These are phyloP conservation scores for Theonella swinhoei DNA, from an alignment of 37 sponge, comb jelly and placozoan genomes.

Conservation along the genomic window DNA sequence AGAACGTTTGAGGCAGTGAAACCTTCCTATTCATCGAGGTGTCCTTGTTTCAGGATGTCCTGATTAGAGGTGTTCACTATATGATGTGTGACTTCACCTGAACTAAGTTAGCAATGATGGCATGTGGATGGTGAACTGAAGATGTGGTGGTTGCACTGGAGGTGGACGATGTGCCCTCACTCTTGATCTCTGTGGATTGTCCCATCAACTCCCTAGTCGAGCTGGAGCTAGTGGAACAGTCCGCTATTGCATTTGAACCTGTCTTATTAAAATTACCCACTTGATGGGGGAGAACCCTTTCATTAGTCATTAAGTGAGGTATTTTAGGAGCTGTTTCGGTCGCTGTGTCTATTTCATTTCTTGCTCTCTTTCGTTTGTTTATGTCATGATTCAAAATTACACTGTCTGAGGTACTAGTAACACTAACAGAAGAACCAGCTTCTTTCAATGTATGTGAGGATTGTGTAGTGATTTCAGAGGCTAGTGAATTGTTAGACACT, in stretches of 20 bases:
- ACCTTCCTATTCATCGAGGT: too few relatives aligned
- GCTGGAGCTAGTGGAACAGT: not conserved
- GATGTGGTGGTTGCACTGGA: not conserved
- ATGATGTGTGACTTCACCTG: too few relatives aligned
- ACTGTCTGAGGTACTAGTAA: too few relatives aligned
- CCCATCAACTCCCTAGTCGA: not conserved
- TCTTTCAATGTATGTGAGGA: too few relatives aligned
- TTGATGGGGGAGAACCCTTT: not conserved
- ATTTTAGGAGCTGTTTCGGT: not conserved
- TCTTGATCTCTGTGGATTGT: not conserved
- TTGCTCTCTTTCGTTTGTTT: not conserved
- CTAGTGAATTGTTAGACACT: too few relatives aligned
- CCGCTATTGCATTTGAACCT: not conserved
- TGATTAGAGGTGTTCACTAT: too few relatives aligned
- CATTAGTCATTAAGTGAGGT: not conserved
- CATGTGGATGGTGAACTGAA: constrained; percentile 30
- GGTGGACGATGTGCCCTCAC: not conserved
- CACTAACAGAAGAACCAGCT: too few relatives aligned
- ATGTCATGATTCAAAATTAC: too few relatives aligned
- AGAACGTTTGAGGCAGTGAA: too few relatives aligned
- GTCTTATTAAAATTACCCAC: not conserved
- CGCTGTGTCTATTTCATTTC: not conserved
- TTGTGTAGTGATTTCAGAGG: too few relatives aligned
- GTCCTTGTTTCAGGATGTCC: too few relatives aligned
- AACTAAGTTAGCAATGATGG: constrained; percentile 53